These are phyloP conservation scores for Spilogale gracilis DNA, from an alignment of 2,113 vertebrate genomes.

Conservation along the genomic window DNA sequence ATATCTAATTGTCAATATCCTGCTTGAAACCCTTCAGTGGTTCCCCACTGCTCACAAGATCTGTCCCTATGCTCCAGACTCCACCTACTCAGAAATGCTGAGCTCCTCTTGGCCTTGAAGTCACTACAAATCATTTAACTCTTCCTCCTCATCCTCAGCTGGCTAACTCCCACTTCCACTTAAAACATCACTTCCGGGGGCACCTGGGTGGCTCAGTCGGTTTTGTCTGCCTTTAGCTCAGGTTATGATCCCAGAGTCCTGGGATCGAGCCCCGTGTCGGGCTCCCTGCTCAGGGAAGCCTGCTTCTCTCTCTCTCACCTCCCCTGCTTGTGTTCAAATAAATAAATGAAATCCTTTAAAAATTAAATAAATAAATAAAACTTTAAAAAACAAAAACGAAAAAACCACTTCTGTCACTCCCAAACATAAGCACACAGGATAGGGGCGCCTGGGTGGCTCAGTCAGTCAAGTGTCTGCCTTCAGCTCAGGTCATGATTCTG, in stretches of 20 bases:
- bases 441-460: too few relatives aligned
- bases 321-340: too few relatives aligned
- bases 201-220: too few relatives aligned
- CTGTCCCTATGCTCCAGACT: background rate
- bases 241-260: too few relatives aligned
- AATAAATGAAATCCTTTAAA: too few relatives aligned
- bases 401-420: constrained; percentile 1
- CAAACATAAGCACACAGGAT: background rate
- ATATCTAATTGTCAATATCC: background rate
- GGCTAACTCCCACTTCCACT: background rate
- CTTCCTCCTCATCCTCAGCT: background rate
- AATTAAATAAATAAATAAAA: too few relatives aligned
- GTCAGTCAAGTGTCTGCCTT: too few relatives aligned
- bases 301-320: too few relatives aligned
- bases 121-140: constrained; percentile 10
- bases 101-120: background rate
- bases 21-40: background rate
- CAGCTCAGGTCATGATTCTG: too few relatives aligned
- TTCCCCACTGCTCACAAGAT: background rate
- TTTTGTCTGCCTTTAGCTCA: too few relatives aligned
- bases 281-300: too few relatives aligned
- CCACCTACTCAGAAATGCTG: background rate
- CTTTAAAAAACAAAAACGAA: background rate
- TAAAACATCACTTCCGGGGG: constrained; percentile 1
- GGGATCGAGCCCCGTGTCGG: too few relatives aligned